Evolutionary conservation across 2,797 vertebrate genomes (phyloP).

Genomic region (Rhodeus uyekii): DNA sequence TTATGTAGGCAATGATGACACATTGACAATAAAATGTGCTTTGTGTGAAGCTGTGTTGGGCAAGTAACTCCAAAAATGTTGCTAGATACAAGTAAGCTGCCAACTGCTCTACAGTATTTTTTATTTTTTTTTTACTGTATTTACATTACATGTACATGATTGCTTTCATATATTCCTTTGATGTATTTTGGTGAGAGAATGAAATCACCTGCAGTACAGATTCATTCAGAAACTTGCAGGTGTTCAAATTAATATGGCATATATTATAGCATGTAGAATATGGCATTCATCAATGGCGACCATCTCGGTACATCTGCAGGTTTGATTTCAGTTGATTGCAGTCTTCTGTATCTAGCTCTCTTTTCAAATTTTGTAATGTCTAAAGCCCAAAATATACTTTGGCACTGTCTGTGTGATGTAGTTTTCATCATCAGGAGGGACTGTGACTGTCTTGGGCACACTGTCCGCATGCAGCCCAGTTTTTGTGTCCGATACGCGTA

Average conservation of each 20-base stretch:
- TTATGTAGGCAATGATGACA: constrained; percentile 10
- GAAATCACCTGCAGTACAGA: neutral
- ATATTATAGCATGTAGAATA: too few relatives aligned
- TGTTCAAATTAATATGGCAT: constrained; percentile 1
- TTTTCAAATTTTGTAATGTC: neutral
- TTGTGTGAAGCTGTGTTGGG: neutral
- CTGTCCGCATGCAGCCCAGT: neutral
- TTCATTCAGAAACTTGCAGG: neutral
- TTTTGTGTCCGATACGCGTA: neutral
- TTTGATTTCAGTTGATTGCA: constrained; percentile 2
- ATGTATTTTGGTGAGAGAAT: constrained; percentile 1
- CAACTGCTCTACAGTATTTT: neutral
- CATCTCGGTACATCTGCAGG: neutral
- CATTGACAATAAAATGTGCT: constrained; percentile 1
- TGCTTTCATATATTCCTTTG: neutral
- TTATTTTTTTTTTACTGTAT: too few relatives aligned
- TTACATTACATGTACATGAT: neutral
- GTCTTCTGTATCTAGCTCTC: neutral
- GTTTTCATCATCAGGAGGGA: neutral
- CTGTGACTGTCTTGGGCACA: too few relatives aligned
- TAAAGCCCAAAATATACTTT: neutral
- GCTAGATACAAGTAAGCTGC: neutral
- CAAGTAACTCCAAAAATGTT: neutral
- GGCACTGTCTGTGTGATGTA: neutral
- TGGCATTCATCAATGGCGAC: neutral